These are phyloP conservation scores for Typhlichthys eigenmanni DNA, from an alignment of 2,797 vertebrate genomes.

Conservation along the genomic window DNA sequence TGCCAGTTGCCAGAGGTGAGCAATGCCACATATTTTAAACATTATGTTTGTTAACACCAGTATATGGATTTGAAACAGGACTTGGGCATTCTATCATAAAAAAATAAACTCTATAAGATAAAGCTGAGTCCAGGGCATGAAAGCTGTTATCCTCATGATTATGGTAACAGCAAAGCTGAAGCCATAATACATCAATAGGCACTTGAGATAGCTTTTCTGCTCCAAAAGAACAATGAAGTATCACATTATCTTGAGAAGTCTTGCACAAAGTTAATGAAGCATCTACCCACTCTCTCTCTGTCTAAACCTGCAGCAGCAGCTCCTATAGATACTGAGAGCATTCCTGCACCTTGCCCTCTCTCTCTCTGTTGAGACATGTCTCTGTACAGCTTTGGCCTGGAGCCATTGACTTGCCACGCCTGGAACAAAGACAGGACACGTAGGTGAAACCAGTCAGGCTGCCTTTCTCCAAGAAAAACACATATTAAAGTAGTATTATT, in stretches of 20 bases:
- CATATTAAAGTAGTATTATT: too few species aligned
- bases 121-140: neutral
- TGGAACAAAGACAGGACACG: slow-evolving; percentile 80
- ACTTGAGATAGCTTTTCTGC: neutral
- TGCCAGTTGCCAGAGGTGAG: neutral
- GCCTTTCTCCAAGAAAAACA: slow-evolving; percentile 1
- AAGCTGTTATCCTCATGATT: neutral
- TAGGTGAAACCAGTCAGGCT: slow-evolving; percentile 52
- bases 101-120: neutral
- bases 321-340: slow-evolving; percentile 44
- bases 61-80: neutral
- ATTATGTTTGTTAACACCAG: too few species aligned
- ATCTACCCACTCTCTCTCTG: slow-evolving; percentile 1
- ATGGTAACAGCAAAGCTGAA: slow-evolving; percentile 10
- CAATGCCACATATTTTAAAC: too few species aligned
- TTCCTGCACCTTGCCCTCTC: slow-evolving; percentile 57
- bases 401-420: slow-evolving; percentile 82
- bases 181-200: neutral
- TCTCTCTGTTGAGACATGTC: slow-evolving; percentile 75
- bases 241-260: neutral
- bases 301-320: slow-evolving; percentile 33
- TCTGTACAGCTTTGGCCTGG: slow-evolving; percentile 77
- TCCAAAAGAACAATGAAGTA: neutral
- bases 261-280: neutral
- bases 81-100: neutral